Evolutionary conservation across 1,140 invertebrate genomes (phyloP).

Genomic region (Heliconius eleuchia): DNA sequence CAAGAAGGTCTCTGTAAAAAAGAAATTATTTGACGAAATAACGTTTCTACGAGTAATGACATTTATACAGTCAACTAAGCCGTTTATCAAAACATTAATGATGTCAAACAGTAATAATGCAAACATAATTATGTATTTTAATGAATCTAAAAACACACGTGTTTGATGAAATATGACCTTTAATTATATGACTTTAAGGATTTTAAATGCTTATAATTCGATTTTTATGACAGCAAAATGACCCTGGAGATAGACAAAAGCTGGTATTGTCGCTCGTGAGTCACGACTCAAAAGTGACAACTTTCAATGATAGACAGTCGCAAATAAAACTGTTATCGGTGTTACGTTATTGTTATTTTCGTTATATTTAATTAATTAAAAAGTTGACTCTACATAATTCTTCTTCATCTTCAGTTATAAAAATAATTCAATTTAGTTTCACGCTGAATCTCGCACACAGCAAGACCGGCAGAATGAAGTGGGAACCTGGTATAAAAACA

Average conservation of each 20-base stretch:
- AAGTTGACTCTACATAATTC: too few relatives aligned
- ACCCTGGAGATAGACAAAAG: conserved; percentile 46
- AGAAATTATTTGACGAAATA: neutral
- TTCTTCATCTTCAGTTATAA: too few relatives aligned
- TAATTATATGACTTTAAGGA: conserved; percentile 39
- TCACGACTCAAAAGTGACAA: conserved; percentile 50
- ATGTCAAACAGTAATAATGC: conserved; percentile 31
- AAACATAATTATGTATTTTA: conserved; percentile 13
- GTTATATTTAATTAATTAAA: neutral
- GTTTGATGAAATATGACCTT: conserved; percentile 26
- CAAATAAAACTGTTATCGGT: conserved; percentile 32
- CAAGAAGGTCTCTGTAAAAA: neutral
- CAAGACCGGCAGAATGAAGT: too few relatives aligned
- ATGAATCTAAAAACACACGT: neutral
- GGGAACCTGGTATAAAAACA: too few relatives aligned
- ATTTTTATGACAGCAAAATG: conserved; percentile 47
- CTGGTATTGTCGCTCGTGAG: conserved; percentile 44
- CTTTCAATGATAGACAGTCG: conserved; percentile 43
- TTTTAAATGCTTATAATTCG: conserved; percentile 42
- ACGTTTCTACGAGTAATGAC: neutral
- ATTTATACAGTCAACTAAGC: neutral
- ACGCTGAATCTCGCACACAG: too few relatives aligned
- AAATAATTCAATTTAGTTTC: too few relatives aligned
- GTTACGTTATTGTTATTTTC: conserved; percentile 17
- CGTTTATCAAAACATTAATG: conserved; percentile 36